Percentiles rank a stretch among this genome's conserved stretches.
phyloP scores from a whole-genome alignment of 2,113 vertebrate species.

The Haemorhous mexicanus region DNA sequence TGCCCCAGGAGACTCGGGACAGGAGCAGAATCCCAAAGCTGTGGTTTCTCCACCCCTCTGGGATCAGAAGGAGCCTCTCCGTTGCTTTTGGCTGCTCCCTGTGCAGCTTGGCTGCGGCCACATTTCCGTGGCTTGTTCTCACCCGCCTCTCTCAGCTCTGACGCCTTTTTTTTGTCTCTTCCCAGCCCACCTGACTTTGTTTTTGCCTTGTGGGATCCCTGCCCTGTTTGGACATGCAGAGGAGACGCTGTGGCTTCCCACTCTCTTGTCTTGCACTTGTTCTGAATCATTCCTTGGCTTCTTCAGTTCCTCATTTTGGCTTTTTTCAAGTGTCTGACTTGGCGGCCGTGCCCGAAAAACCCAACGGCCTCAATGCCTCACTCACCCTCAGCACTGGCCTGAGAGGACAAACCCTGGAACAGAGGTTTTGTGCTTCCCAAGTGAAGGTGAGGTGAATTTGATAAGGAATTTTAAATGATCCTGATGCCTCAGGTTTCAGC shows the following conservation, averaged over 20 bases:
- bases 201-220: slow-evolving; percentile 4
- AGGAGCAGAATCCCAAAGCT: not conserved
- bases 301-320: not conserved
- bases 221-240: not conserved
- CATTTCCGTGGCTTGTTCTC: slow-evolving; percentile 42
- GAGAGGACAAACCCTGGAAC: not conserved
- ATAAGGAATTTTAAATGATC: not conserved
- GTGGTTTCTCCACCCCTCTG: not conserved
- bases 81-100: not conserved
- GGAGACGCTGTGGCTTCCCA: slow-evolving; percentile 8
- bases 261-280: not conserved
- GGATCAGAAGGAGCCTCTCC: not conserved
- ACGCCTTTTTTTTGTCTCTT: not conserved
- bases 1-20: not conserved
- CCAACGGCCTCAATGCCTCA: not conserved
- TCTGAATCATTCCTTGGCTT: slow-evolving; percentile 21
- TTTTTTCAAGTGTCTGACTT: not conserved
- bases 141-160: not conserved
- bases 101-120: not conserved
- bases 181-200: slow-evolving; percentile 9
- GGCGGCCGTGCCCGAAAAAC: not conserved
- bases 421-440: not conserved
- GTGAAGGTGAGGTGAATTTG: not conserved
- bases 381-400: not conserved
- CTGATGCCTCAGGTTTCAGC: not conserved